A percentile compares a stretch with the other conserved stretches of the same genome.
These are phyloP conservation scores for Sinella curviseta DNA, from an alignment of 1,140 invertebrate genomes.

Conservation along the genomic window DNA sequence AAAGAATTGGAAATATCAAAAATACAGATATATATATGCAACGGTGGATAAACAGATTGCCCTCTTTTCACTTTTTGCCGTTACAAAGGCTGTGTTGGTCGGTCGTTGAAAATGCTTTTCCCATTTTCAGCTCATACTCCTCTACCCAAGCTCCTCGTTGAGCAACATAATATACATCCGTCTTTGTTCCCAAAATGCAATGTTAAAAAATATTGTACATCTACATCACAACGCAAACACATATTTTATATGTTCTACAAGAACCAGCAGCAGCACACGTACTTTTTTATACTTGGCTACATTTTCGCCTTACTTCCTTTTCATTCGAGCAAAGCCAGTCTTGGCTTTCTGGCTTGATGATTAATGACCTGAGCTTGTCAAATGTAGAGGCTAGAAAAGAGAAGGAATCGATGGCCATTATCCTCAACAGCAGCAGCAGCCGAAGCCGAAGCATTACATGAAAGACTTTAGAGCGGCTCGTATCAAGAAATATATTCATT, in stretches of 20 bases:
- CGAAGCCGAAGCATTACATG: not conserved
- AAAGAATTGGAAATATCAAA: not conserved
- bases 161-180: too few species aligned
- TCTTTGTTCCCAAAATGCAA: too few species aligned
- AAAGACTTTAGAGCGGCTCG: not conserved
- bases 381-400: conserved; percentile 38
- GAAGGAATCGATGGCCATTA: conserved; percentile 43
- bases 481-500: conserved; percentile 22
- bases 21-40: not conserved
- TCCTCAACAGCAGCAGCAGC: not conserved
- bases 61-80: not conserved
- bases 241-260: not conserved
- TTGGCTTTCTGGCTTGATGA: conserved; percentile 37
- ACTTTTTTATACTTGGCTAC: not conserved
- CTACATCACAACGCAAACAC: not conserved
- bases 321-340: conserved; percentile 7
- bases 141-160: too few species aligned
- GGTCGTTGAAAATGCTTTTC: too few species aligned
- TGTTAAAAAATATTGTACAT: not conserved
- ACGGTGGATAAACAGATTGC: not conserved
- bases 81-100: too few species aligned
- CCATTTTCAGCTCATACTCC: too few species aligned
- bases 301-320: conserved; percentile 32
- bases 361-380: conserved; percentile 47
- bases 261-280: not conserved